A percentile compares a stretch with the other conserved stretches of the same genome.
Evolutionary conservation across 37 sponge, comb jelly and placozoan species (phyloP).

Genomic region (Cliona cf. orientalis): DNA sequence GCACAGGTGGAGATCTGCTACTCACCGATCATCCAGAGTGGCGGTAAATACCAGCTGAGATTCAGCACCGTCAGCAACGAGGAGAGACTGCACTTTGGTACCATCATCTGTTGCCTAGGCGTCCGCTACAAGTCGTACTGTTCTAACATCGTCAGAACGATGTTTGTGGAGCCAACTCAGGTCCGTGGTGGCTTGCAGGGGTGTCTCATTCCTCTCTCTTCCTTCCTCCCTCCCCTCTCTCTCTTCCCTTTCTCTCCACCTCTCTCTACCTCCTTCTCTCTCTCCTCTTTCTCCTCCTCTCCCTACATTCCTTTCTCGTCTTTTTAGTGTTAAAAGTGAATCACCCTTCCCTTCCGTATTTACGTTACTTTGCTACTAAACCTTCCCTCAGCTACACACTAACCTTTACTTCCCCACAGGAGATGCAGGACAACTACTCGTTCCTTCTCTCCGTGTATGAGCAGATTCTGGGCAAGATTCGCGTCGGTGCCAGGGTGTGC

Average conservation of each 20-base stretch:
- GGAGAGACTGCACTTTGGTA: constrained; percentile 90
- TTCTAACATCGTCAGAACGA: constrained; percentile 89
- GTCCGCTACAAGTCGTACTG: constrained; percentile 95
- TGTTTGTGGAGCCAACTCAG: constrained; percentile 93
- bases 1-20: constrained; percentile 91
- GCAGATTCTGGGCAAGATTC: constrained; percentile 52
- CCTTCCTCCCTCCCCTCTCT: not conserved
- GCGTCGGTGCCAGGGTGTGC: constrained; percentile 67
- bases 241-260: constrained; percentile 43
- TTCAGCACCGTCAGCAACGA: constrained; percentile 92
- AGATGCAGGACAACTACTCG: constrained; percentile 84
- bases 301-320: not conserved
- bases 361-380: not conserved
- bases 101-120: constrained; percentile 86
- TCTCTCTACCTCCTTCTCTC: constrained; percentile 16
- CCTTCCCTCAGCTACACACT: not conserved
- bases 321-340: no score
- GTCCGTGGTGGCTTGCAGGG: constrained; percentile 21
- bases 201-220: not conserved
- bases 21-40: constrained; percentile 95
- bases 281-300: not conserved
- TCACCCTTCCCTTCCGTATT: not conserved
- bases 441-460: constrained; percentile 85
- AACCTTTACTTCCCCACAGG: constrained; percentile 36
- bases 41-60: constrained; percentile 89